These are phyloP conservation scores for Mactra quadrangularis DNA, from an alignment of 1,140 invertebrate species.

Conservation along the genomic window DNA sequence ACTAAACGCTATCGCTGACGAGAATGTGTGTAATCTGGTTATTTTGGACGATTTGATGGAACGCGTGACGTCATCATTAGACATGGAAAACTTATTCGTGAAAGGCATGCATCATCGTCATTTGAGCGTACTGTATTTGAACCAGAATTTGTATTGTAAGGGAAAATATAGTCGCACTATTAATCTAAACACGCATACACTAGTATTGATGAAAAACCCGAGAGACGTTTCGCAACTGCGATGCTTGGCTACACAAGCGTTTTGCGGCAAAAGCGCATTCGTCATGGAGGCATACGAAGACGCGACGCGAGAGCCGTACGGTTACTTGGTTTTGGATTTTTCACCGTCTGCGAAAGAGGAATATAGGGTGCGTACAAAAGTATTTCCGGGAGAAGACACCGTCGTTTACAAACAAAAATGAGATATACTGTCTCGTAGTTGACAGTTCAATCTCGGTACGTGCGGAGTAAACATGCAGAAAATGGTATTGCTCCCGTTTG, in stretches of 20 bases:
- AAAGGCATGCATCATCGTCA: conserved; percentile 51
- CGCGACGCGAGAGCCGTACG: conserved; percentile 22
- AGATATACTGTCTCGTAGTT: neutral
- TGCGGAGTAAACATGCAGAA: conserved; percentile 32
- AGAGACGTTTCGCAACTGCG: conserved; percentile 50
- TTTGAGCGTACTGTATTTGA: conserved; percentile 40
- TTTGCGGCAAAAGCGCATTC: conserved; percentile 18
- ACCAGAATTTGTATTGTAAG: conserved; percentile 50
- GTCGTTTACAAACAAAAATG: conserved; percentile 34
- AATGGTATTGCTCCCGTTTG: conserved; percentile 43
- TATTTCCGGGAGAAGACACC: conserved; percentile 47
- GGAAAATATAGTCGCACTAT: conserved; percentile 47
- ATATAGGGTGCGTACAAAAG: neutral
- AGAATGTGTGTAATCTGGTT: conserved; percentile 15
- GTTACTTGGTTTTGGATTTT: conserved; percentile 48
- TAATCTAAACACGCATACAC: conserved; percentile 28
- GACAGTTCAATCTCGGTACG: too few species aligned
- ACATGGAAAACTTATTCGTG: conserved; percentile 49
- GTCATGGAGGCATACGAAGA: conserved; percentile 54
- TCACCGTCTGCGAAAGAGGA: neutral
- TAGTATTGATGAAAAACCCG: conserved; percentile 45
- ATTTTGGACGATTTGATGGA: conserved; percentile 47
- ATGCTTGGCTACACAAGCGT: conserved; percentile 27
- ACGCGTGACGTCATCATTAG: conserved; percentile 12
- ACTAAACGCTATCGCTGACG: neutral